These are phyloP conservation scores for Drosophila demipolita DNA, from an alignment of 2,888 invertebrate genomes.

Conservation along the genomic window DNA sequence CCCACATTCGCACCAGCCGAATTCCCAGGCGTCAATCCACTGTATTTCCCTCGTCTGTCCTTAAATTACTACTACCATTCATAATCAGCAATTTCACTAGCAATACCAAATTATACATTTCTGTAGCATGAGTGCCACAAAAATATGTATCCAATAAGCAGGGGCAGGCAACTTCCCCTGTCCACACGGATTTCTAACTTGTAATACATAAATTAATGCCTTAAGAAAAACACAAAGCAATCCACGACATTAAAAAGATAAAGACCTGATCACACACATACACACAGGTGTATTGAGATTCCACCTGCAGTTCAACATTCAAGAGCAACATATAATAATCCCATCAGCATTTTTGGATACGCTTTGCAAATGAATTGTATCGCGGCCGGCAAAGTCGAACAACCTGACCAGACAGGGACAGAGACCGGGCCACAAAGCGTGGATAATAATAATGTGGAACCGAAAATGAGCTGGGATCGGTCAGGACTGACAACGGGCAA, in stretches of 20 bases:
- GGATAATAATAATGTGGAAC: conserved; percentile 81
- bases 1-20: conserved; percentile 1
- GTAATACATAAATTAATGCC: conserved; percentile 74
- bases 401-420: conserved; percentile 22
- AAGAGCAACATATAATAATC: conserved; percentile 78
- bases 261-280: conserved; percentile 53
- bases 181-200: conserved; percentile 81
- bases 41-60: conserved; percentile 37
- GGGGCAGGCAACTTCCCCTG: conserved; percentile 67
- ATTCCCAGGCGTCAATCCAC: conserved; percentile 23
- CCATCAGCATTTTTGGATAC: conserved; percentile 82
- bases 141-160: conserved; percentile 17
- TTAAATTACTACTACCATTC: conserved; percentile 41
- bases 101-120: conserved; percentile 49
- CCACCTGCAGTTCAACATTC: conserved; percentile 58
- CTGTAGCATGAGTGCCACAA: conserved; percentile 20
- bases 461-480: conserved; percentile 70
- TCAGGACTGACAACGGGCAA: conserved; percentile 45
- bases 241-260: conserved; percentile 72
- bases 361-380: conserved; percentile 77
- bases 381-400: conserved; percentile 48
- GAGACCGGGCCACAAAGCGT: conserved; percentile 56
- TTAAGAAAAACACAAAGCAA: conserved; percentile 65
- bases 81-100: conserved; percentile 39
- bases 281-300: conserved; percentile 41